phyloP scores from a whole-genome alignment of 2,797 vertebrate species.

The Chaetodon trifasciatus region DNA sequence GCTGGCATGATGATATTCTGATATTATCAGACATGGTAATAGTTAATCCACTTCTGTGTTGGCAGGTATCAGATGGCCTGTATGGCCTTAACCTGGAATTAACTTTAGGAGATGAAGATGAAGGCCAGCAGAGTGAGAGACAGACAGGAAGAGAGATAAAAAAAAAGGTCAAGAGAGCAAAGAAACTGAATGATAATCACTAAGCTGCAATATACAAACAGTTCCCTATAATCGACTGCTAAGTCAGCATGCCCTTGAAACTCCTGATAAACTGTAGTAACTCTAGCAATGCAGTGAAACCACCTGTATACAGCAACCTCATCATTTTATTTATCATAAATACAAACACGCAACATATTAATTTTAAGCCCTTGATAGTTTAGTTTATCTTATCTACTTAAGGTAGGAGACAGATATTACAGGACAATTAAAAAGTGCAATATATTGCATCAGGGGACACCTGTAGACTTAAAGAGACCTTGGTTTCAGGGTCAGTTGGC shows the following conservation, averaged over 20 bases:
- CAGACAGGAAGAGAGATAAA: constrained; percentile 30
- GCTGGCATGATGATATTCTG: background rate
- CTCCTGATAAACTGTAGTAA: constrained; percentile 44
- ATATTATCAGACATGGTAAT: background rate
- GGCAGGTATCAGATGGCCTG: background rate
- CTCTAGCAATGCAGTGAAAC: constrained; percentile 1
- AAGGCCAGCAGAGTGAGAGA: constrained; percentile 9
- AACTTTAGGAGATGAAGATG: constrained; percentile 19
- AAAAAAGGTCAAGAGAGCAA: constrained; percentile 23
- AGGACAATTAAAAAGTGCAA: no score
- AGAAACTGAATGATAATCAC: constrained; percentile 41
- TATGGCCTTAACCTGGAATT: constrained; percentile 24
- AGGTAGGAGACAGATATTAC: background rate
- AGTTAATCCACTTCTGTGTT: background rate
- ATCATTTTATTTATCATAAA: background rate
- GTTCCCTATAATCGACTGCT: constrained; percentile 26
- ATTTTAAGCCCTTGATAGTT: background rate
- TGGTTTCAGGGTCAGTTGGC: no score
- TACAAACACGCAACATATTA: background rate
- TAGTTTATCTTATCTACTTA: background rate
- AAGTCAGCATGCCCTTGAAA: constrained; percentile 40
- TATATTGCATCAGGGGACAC: no score
- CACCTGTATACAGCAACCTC: background rate
- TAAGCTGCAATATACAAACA: constrained; percentile 48
- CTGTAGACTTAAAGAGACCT: no score